Evolutionary conservation across 2,797 vertebrate genomes (phyloP).

Genomic region (Helarctos malayanus): DNA sequence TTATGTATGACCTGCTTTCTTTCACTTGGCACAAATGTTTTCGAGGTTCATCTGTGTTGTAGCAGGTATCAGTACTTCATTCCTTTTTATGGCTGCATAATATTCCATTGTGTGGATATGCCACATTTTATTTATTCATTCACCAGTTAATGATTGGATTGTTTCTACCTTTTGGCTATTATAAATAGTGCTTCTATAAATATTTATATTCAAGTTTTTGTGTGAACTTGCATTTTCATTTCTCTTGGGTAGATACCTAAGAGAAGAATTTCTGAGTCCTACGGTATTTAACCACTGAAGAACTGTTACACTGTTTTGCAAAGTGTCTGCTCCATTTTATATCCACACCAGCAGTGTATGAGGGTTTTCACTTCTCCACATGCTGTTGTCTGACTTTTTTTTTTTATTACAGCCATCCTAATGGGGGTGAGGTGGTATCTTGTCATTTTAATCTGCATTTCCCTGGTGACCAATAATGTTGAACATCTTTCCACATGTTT

Average conservation of each 20-base stretch:
- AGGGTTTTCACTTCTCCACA: background rate
- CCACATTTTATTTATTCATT: background rate
- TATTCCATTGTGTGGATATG: background rate
- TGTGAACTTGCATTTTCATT: background rate
- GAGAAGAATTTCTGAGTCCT: background rate
- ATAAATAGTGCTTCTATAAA: background rate
- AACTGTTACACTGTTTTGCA: background rate
- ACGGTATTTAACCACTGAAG: background rate
- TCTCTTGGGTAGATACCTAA: background rate
- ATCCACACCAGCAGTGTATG: background rate
- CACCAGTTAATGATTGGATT: background rate
- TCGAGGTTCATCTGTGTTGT: background rate
- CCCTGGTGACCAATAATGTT: background rate
- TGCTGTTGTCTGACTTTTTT: background rate
- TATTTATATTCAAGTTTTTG: background rate
- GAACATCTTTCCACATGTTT: background rate
- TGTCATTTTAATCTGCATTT: background rate
- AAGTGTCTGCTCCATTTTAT: background rate
- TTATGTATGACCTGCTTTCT: background rate
- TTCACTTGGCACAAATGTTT: background rate
- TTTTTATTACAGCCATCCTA: background rate
- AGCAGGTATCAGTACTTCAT: background rate
- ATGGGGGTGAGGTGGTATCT: background rate
- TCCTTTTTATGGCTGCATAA: background rate
- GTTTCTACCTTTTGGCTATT: background rate